Conservation (phyloP, 2,888 invertebrate species). For the Vesta saturnalis region DNA sequence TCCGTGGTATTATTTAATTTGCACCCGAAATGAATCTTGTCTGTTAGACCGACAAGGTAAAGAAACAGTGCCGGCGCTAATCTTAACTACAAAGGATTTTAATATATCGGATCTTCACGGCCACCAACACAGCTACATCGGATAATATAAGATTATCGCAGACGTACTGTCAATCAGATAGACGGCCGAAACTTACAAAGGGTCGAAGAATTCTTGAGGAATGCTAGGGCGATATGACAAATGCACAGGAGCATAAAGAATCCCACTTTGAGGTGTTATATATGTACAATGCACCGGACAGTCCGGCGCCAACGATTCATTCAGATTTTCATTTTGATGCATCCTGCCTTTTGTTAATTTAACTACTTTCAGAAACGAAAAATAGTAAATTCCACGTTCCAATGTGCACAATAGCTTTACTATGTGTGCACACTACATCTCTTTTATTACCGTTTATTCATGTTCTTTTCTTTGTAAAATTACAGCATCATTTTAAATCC, state of each 20-base stretch:
- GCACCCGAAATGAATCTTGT: conserved; percentile 34
- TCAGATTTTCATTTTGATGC: conserved; percentile 41
- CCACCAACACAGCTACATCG: conserved; percentile 39
- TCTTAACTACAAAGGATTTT: conserved; percentile 31
- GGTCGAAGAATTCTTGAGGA: conserved; percentile 39
- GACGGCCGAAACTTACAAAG: conserved; percentile 39
- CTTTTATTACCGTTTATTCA: neutral
- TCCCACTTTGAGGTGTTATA: conserved; percentile 41
- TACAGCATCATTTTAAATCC: no score
- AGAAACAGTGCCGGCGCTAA: conserved; percentile 19
- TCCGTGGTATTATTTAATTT: conserved; percentile 30
- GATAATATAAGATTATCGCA: conserved; percentile 41
- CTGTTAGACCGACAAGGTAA: conserved; percentile 22
- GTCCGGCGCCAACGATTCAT: conserved; percentile 46
- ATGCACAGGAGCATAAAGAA: conserved; percentile 43
- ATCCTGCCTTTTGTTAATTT: conserved; percentile 44
- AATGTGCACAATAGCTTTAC: conserved; percentile 18
- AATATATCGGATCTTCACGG: conserved; percentile 27
- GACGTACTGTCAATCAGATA: conserved; percentile 40
- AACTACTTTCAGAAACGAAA: conserved; percentile 37
- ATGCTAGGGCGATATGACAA: conserved; percentile 43
- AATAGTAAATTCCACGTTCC: conserved; percentile 38
- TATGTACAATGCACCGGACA: conserved; percentile 45
- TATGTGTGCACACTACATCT: conserved; percentile 8
- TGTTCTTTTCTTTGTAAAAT: no score